Evolutionary conservation across 2,888 invertebrate genomes (phyloP).

Genomic region (Melinaea marsaeus): DNA sequence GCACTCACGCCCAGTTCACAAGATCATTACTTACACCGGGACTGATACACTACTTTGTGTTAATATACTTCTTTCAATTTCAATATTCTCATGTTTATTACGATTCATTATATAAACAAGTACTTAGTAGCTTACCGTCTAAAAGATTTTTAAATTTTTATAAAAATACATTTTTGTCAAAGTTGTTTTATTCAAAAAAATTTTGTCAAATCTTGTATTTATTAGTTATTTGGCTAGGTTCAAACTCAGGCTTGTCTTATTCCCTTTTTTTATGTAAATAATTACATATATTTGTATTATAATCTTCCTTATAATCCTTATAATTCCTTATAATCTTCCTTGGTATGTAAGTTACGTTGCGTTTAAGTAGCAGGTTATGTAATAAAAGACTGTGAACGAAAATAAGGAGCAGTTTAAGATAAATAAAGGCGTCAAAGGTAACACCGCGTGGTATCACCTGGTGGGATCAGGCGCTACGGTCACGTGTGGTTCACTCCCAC

Average conservation of each 20-base stretch:
- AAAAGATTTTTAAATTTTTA: too few species aligned
- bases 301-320: too few species aligned
- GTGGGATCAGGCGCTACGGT: slow-evolving; percentile 69
- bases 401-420: slow-evolving; percentile 50
- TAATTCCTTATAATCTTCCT: background rate
- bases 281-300: too few species aligned
- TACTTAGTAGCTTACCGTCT: too few species aligned
- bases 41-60: background rate
- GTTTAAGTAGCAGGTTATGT: slow-evolving; percentile 4
- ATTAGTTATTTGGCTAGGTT: too few species aligned
- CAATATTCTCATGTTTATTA: background rate
- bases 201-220: too few species aligned
- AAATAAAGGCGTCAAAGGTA: slow-evolving; percentile 69
- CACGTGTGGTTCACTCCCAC: slow-evolving; percentile 74
- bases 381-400: slow-evolving; percentile 27
- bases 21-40: background rate
- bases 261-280: too few species aligned
- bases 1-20: slow-evolving; percentile 47
- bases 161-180: too few species aligned
- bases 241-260: too few species aligned
- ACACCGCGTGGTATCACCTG: slow-evolving; percentile 55
- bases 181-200: too few species aligned
- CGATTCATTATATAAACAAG: too few species aligned
- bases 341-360: background rate
- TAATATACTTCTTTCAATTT: background rate